Evolutionary conservation across 2,888 invertebrate genomes (phyloP).

Genomic region (Atethmia centrago): DNA sequence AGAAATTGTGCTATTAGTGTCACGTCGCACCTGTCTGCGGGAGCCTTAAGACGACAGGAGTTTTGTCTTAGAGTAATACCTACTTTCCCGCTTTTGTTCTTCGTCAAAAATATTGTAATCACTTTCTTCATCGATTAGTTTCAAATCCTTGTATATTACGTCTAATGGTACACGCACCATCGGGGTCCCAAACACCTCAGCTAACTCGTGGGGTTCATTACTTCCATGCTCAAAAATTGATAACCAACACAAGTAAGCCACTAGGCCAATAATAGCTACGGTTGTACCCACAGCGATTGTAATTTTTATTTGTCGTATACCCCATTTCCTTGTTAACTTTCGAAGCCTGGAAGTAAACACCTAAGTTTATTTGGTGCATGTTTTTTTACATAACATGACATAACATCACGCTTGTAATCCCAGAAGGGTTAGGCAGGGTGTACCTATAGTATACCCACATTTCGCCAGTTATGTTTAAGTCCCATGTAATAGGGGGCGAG

Average conservation of each 20-base stretch:
- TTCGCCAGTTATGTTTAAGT: too few relatives aligned
- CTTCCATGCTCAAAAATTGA: constrained; percentile 26
- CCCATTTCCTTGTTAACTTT: constrained; percentile 71
- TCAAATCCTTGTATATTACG: constrained; percentile 60
- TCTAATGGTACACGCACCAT: constrained; percentile 76
- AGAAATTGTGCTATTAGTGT: too few relatives aligned
- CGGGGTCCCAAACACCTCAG: constrained; percentile 61
- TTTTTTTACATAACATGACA: too few relatives aligned
- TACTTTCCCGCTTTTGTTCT: constrained; percentile 44
- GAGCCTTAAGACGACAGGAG: background rate
- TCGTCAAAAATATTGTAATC: constrained; percentile 61
- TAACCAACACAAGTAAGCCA: constrained; percentile 73
- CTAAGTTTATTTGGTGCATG: background rate
- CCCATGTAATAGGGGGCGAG: too few relatives aligned
- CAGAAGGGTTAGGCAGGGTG: too few relatives aligned
- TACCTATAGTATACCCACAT: too few relatives aligned
- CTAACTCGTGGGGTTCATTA: constrained; percentile 23
- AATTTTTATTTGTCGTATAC: constrained; percentile 75
- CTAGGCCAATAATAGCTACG: constrained; percentile 69
- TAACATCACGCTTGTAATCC: too few relatives aligned
- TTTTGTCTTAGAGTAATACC: constrained; percentile 13
- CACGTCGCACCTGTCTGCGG: too few relatives aligned
- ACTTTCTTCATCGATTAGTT: constrained; percentile 11
- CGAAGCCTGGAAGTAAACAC: constrained; percentile 74
- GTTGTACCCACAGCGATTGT: constrained; percentile 63